Conservation (phyloP, 2,797 vertebrate species). For the Erethizon dorsatum region DNA sequence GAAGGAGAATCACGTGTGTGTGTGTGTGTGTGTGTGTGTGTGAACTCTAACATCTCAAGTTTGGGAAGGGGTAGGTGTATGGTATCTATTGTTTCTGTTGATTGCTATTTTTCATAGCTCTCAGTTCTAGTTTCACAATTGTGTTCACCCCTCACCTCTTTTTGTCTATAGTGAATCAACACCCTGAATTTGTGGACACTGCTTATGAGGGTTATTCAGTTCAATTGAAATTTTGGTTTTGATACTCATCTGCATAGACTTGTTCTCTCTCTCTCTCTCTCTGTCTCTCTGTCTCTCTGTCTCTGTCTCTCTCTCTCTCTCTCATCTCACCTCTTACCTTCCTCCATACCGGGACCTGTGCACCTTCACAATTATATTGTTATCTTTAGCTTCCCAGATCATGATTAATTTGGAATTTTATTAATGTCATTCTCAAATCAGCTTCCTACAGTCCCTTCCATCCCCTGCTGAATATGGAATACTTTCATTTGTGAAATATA, state of each 20-base stretch:
- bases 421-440: not conserved
- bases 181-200: not conserved
- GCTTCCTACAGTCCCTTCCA: not conserved
- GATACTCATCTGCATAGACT: not conserved
- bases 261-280: not conserved
- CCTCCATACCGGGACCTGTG: not conserved
- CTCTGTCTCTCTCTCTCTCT: not conserved
- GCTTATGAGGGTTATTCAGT: not conserved
- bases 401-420: not conserved
- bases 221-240: constrained; percentile 10
- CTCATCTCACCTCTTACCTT: not conserved
- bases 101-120: constrained; percentile 12
- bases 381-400: not conserved
- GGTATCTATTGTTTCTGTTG: not conserved
- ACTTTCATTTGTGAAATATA: not conserved
- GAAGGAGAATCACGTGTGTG: not conserved
- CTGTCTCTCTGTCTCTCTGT: not conserved
- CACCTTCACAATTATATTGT: not conserved
- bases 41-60: not conserved
- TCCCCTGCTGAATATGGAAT: not conserved
- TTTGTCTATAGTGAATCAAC: not conserved
- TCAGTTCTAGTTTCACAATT: not conserved
- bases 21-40: not conserved
- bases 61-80: not conserved
- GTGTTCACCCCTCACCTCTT: not conserved